A percentile compares a stretch with the other conserved stretches of the same genome.
Evolutionary conservation across 2,888 invertebrate genomes (phyloP).

Genomic region (Hoplodrina ambigua): DNA sequence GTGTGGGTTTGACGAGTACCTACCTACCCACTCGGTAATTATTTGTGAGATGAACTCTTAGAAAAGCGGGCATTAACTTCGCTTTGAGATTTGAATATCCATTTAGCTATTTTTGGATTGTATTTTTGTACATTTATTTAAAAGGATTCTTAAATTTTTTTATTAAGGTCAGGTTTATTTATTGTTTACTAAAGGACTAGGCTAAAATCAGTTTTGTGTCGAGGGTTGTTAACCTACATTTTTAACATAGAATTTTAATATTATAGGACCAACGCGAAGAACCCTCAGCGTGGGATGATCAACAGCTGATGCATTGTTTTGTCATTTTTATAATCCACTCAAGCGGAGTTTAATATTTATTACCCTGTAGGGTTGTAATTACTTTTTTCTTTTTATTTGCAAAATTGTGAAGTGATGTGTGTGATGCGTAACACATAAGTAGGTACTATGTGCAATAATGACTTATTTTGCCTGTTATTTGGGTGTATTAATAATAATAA

Average conservation of each 20-base stretch:
- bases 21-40: conserved; percentile 7
- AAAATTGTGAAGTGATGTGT: not conserved
- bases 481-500: too few relatives aligned
- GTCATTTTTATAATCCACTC: conserved; percentile 39
- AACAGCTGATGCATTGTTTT: conserved; percentile 49
- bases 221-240: not conserved
- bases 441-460: not conserved
- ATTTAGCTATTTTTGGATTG: not conserved
- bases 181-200: not conserved
- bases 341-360: conserved; percentile 34
- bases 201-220: not conserved
- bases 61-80: not conserved
- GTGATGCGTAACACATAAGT: too few relatives aligned
- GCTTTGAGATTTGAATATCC: not conserved
- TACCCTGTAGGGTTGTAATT: conserved; percentile 8
- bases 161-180: not conserved
- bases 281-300: conserved; percentile 34
- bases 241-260: conserved; percentile 5
- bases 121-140: not conserved
- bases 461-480: not conserved
- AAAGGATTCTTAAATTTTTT: not conserved
- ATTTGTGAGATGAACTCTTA: conserved; percentile 8
- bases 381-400: conserved; percentile 11
- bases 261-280: not conserved
- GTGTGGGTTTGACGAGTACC: conserved; percentile 11